Percentiles rank a stretch among this genome's conserved stretches.
These are phyloP conservation scores for Cephus spinipes DNA, from an alignment of 2,888 invertebrate species.

Conservation along the genomic window DNA sequence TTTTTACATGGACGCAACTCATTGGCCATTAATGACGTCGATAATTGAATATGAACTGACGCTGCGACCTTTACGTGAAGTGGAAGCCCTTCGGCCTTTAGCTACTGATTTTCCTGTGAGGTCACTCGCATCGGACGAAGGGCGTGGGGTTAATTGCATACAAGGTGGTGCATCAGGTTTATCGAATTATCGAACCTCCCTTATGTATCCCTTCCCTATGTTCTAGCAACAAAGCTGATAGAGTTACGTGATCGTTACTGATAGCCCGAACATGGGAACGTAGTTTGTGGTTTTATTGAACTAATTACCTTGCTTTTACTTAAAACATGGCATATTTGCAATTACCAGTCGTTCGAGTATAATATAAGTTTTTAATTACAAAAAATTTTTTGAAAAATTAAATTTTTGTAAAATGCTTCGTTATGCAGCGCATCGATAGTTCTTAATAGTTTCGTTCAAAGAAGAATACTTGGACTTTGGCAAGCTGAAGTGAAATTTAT, in stretches of 20 bases:
- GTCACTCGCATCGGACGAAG: background rate
- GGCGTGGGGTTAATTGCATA: background rate
- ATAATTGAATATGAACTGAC: background rate
- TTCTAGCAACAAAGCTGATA: background rate
- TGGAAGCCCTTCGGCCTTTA: background rate
- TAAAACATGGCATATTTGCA: no score
- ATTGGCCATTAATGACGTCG: background rate
- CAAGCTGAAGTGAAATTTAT: no score
- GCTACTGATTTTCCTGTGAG: background rate
- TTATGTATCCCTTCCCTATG: background rate
- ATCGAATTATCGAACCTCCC: background rate
- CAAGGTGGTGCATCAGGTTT: background rate
- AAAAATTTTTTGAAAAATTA: no score
- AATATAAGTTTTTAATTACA: no score
- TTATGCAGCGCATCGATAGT: no score
- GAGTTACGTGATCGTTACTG: background rate
- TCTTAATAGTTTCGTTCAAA: no score
- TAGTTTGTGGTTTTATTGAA: background rate
- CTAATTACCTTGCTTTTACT: no score
- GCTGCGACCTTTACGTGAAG: background rate
- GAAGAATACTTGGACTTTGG: no score
- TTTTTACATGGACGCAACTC: background rate
- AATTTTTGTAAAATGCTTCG: no score
- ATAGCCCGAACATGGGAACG: background rate
- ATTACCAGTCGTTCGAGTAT: no score